Evolutionary conservation across 2,797 vertebrate species (phyloP), one percentile per base, ranked within the genome.

Genomic region (Diceros bicornis): DNA sequence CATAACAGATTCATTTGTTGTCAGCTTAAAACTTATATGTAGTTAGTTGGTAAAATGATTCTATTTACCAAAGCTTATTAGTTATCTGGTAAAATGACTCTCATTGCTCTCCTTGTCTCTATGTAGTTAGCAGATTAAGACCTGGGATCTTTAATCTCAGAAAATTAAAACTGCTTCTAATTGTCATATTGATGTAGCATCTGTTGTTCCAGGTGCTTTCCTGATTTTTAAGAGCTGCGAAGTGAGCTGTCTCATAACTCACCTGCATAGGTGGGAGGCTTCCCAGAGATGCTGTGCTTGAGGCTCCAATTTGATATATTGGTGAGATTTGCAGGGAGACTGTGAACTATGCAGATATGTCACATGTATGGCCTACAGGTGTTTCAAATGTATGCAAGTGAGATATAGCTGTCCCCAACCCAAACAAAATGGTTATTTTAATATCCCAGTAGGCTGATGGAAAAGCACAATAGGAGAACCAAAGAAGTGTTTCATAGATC

Each of bases 141-240:
- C 71, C 59, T 89, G 97, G 82, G 72, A 91, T 98, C 66, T 97
- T 98, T 98, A 98, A 98, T 98, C 89, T 91, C 96, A 95, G 97
- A 57, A 98, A 97, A 98, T 98, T 92, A 98, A 98, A 97, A 11
- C 85, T 96, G 89, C 83, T 93, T 87, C 92, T 55, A 81, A 83
- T 13, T 72, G 94, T 96, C 78, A 21, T 83, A 81, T 74, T 95
- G 94, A 96, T 95, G 77, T 68, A 62, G 97, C 98, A 98, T 98
- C 98, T 98, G 98, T 97, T 97, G 62, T 85, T 91, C 92, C 96
- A 98, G 98, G 98, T 98, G 96, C 95, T 98, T 79, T 91, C 66
- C 82, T 25, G 71, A 32, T 88, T 96, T 97, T 92, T 62, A 64
- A 75, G 96, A 97, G 82, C 94, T 72, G n/a, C 27, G 86, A 86